Evolutionary conservation across 2,888 invertebrate genomes (phyloP), one percentile per base, ranked within the genome.

Genomic region (Nomada ruficornis): DNA sequence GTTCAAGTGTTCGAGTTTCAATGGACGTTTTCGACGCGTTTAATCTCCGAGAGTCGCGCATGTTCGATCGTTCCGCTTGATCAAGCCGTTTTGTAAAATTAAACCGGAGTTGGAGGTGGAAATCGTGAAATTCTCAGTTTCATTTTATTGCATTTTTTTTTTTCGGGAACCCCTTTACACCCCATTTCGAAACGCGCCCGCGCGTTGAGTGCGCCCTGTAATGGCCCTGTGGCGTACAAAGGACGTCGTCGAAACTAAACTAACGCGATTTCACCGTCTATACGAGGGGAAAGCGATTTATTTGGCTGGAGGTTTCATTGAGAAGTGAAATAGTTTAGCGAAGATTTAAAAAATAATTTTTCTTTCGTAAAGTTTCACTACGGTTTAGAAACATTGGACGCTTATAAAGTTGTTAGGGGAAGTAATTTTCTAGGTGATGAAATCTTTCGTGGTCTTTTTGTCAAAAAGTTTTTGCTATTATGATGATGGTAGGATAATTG

Each of bases 221-320:
- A 57, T 52, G n/a, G 26, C 55, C 2, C 11, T 36, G 55, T 62
- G 55, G 26, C 50, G 50, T 18, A 52, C 50, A 80, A 80, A 79
- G 67, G 65, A 36, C 62, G 54, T 42, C 29, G 54, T 44, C 42
- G 50, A 72, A 79, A 80, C 62, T 79, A 62, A 29, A 42, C 57
- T 82, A 82, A 67, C 65, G 60, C 65, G 62, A 70, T 82, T 74
- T 52, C 44, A 36, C 50, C 26, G 10, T n/a, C 42, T 23, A 29
- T 13, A 5, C 20, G 42, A 23, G 4, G 65, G 44, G 2, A 60
- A 70, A 47, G 23, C n/a, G n/a, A 62, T 74, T 74, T 36, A 52
- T 70, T 74, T 73, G 44, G n/a, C 44, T 29, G 50, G 23, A 47
- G 18, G 55, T 20, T n/a, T 50, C 59, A 18, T 11, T 20, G 63